phyloP scores from a whole-genome alignment of 1,140 invertebrate genomes.

The Pachypeltis micranthus region DNA sequence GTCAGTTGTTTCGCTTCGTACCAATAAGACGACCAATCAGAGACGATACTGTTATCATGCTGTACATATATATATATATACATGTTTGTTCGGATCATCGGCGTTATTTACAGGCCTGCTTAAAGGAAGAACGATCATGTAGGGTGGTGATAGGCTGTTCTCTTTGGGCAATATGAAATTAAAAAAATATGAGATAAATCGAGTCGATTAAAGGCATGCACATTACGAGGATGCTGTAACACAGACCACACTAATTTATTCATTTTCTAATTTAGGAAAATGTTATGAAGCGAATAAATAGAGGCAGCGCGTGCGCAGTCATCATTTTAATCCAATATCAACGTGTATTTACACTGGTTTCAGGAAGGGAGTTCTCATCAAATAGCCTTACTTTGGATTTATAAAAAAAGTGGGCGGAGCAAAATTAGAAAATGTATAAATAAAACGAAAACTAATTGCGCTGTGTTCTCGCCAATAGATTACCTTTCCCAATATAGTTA shows the following conservation, averaged over 20 bases:
- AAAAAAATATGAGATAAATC: neutral
- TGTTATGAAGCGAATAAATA: slow-evolving; percentile 11
- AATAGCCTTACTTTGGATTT: neutral
- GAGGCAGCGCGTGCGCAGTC: slow-evolving; percentile 16
- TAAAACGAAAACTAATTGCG: neutral
- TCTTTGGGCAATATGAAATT: neutral
- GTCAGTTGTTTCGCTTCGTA: no score
- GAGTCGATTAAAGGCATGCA: slow-evolving; percentile 6
- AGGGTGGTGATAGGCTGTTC: no score
- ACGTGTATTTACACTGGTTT: slow-evolving; percentile 17
- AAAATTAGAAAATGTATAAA: neutral
- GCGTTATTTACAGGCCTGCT: slow-evolving; percentile 18
- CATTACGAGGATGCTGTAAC: slow-evolving; percentile 15
- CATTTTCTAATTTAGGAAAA: slow-evolving; percentile 7
- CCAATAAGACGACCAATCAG: no score
- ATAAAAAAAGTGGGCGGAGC: no score
- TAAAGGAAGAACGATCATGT: no score
- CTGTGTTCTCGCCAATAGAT: slow-evolving; percentile 15
- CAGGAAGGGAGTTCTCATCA: no score
- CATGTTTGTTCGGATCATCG: no score
- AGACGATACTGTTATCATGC: no score
- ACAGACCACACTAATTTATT: slow-evolving; percentile 23
- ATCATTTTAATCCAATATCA: neutral
- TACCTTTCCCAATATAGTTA: slow-evolving; percentile 24
- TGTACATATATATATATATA: no score